A percentile compares a stretch with the other conserved stretches of the same genome.
phyloP scores from a whole-genome alignment of 2,113 vertebrate genomes.

The Dicerorhinus sumatrensis region DNA sequence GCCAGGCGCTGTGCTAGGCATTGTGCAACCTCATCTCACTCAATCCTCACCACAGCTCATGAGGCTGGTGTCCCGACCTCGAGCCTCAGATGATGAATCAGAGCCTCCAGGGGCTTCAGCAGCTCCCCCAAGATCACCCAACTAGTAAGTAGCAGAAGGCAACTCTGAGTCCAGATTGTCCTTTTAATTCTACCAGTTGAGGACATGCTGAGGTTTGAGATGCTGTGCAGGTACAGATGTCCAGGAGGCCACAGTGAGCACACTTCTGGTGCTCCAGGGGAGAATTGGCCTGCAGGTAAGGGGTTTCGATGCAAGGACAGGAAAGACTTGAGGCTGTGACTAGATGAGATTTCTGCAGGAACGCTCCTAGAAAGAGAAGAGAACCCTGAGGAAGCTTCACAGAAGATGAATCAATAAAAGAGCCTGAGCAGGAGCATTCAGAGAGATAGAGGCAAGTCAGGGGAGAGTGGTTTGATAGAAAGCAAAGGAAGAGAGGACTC shows the following conservation, averaged over 20 bases:
- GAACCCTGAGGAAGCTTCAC: not conserved
- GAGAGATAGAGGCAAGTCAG: not conserved
- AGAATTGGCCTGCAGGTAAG: not conserved
- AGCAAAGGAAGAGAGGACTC: not conserved
- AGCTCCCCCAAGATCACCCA: not conserved
- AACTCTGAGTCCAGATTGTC: not conserved
- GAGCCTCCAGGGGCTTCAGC: not conserved
- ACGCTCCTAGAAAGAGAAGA: not conserved
- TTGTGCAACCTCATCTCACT: fast-evolving
- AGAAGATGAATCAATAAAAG: not conserved
- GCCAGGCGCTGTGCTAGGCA: not conserved
- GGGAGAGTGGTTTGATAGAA: not conserved
- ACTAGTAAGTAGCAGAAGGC: not conserved
- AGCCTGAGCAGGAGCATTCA: not conserved
- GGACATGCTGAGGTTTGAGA: not conserved
- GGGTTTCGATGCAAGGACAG: not conserved
- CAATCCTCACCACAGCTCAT: not conserved
- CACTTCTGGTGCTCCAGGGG: not conserved
- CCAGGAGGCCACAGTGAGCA: fast-evolving
- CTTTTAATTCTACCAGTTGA: not conserved
- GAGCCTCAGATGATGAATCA: not conserved
- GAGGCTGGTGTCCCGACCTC: not conserved
- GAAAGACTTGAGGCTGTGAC: not conserved
- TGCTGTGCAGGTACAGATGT: fast-evolving
- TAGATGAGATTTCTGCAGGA: not conserved